Base-by-base conservation (phyloP, 2,113 vertebrate species). In the Mobula birostris region DNA sequence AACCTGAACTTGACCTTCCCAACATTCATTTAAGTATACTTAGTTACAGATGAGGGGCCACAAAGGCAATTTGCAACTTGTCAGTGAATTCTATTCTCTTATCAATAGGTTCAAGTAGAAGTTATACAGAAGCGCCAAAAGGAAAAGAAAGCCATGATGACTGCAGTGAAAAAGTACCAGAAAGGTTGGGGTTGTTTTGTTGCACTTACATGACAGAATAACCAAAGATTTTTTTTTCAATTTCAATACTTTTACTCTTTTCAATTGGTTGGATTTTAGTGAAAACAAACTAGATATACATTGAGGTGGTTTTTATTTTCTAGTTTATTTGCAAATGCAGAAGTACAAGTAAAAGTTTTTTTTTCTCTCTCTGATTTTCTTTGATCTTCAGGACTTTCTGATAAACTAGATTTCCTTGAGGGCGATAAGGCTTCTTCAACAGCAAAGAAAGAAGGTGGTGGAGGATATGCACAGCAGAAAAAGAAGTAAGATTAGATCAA, bases 391-490 rank as follows among this genome's bases (percentile, higher is more conserved):
- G 99, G 99, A 95, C 98, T 99, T 96, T 97, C 98, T 0, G 99
- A 99, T 96, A 99, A 99, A 95, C 95, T 99, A 96, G 99, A 99
- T 94, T 99, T 99, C 95, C 96, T 99, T 63, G 99, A 99, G 58
- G 98, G 98, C 94, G 98, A 99, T 68, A 95, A 97, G 95, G 96
- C 95, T 0, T 94, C 21, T 32, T 70, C 94, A 91, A 96, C 94
- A 3, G 94, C 94, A 40, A 95, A 95, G 17, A 97, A 97, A 94
- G 95, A 96, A 94, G 95, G 95, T n/a, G 90, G 94, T 0, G 24
- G 77, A 21, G 94, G 93, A 93, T 48, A 9, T 94, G 94, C 27
- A 94, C 96, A 96, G 94, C 94, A 94, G 78, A 97, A 95, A 96
- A 96, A 94, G 74, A 95, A 97, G 96, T 95, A 96, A 97, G 83